Percentiles rank a stretch among this genome's conserved stretches.
Evolutionary conservation across 2,797 vertebrate genomes (phyloP).

Genomic region (Acanthurus lineatus): DNA sequence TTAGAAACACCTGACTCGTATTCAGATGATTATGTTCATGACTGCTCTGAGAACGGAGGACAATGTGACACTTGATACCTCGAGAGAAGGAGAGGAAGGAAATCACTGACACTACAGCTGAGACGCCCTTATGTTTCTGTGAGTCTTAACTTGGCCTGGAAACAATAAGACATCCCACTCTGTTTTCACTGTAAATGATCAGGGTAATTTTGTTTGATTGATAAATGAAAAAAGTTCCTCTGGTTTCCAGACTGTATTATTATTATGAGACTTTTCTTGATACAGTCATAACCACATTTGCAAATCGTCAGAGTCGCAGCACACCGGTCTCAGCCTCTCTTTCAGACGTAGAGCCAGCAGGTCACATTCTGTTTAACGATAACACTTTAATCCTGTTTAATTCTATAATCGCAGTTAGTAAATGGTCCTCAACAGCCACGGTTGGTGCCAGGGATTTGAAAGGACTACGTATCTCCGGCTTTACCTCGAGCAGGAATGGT

Average conservation of each 20-base stretch:
- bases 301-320: slow-evolving; percentile 7
- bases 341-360: slow-evolving; percentile 58
- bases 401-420: slow-evolving; percentile 78
- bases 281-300: slow-evolving; percentile 5
- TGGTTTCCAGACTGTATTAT: slow-evolving; percentile 1
- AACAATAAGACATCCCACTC: slow-evolving; percentile 35
- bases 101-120: slow-evolving; percentile 36
- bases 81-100: slow-evolving; percentile 36
- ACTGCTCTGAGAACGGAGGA: slow-evolving; percentile 46
- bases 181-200: slow-evolving; percentile 50
- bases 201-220: slow-evolving; percentile 25
- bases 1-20: slow-evolving; percentile 69
- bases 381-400: slow-evolving; percentile 83
- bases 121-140: slow-evolving; percentile 25
- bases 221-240: slow-evolving; percentile 16
- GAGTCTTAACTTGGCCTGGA: slow-evolving; percentile 38
- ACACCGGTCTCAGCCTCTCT: slow-evolving; percentile 41
- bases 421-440: slow-evolving; percentile 68
- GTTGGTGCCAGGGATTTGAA: slow-evolving; percentile 72
- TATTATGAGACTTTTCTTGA: slow-evolving; percentile 14
- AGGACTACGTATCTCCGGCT: slow-evolving; percentile 48
- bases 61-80: slow-evolving; percentile 52
- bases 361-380: slow-evolving; percentile 73
- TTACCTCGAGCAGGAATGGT: slow-evolving; percentile 57
- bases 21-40: slow-evolving; percentile 50